phyloP scores from a whole-genome alignment of 2,888 invertebrate genomes.

The Strigamia crassipes region DNA sequence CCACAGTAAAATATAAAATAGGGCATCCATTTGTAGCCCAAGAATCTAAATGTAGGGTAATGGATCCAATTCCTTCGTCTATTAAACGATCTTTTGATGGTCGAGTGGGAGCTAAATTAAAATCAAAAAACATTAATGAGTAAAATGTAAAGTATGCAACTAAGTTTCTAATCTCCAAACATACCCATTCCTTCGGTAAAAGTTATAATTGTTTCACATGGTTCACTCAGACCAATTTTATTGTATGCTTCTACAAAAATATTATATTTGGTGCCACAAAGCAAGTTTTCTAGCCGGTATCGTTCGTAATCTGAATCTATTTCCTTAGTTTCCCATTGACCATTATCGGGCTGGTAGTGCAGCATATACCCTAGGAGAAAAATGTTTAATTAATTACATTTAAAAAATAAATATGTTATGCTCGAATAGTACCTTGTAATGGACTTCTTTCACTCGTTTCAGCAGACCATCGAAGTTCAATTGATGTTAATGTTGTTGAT shows the following conservation, averaged over 20 bases:
- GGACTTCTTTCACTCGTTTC: slow-evolving; percentile 47
- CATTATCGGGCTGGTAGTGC: slow-evolving; percentile 56
- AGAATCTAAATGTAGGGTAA: slow-evolving; percentile 58
- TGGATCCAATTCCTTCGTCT: slow-evolving; percentile 59
- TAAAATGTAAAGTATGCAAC: neutral
- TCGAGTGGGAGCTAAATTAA: slow-evolving; percentile 58
- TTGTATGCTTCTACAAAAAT: slow-evolving; percentile 57
- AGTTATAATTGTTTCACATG: slow-evolving; percentile 57
- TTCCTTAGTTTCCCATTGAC: slow-evolving; percentile 54
- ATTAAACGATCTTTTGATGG: slow-evolving; percentile 58
- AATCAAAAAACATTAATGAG: neutral
- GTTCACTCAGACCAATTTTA: slow-evolving; percentile 56
- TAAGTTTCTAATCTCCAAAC: neutral
- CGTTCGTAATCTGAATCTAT: slow-evolving; percentile 56
- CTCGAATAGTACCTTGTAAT: slow-evolving; percentile 35
- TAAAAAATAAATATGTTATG: neutral
- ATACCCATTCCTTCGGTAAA: slow-evolving; percentile 59
- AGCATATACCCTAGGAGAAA: slow-evolving; percentile 54
- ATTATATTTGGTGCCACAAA: slow-evolving; percentile 58
- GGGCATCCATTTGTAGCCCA: slow-evolving; percentile 60
- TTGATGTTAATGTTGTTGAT: slow-evolving; percentile 44
- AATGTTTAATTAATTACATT: neutral
- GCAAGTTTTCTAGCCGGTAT: slow-evolving; percentile 56
- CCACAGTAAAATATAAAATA: slow-evolving; percentile 59
- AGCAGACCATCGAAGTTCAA: slow-evolving; percentile 45